Conservation (phyloP, 2,888 invertebrate genomes). For the Eristalis intricaria region DNA sequence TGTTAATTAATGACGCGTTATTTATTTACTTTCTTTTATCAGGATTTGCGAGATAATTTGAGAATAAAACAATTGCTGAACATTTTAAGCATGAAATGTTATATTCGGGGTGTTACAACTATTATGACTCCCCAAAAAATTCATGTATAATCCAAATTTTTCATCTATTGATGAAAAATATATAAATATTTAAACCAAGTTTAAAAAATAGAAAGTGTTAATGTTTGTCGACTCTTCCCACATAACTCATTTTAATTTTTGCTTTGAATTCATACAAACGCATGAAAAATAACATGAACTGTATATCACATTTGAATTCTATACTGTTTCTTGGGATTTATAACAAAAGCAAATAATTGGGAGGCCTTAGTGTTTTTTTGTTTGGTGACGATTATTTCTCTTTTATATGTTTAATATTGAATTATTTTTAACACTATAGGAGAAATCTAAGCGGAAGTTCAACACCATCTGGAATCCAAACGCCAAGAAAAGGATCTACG, state of each 20-base stretch:
- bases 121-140: no score
- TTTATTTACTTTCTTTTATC: no score
- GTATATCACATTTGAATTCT: background rate
- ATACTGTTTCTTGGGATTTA: background rate
- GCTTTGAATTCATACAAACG: constrained; percentile 15
- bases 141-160: no score
- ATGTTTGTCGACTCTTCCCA: background rate
- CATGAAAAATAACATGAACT: constrained; percentile 24
- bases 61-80: no score
- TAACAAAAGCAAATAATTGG: constrained; percentile 65
- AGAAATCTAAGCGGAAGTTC: constrained; percentile 81
- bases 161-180: no score
- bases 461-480: constrained; percentile 81
- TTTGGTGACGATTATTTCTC: constrained; percentile 1
- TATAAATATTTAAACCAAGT: no score
- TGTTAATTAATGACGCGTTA: background rate
- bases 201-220: no score
- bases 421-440: constrained; percentile 72
- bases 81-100: no score
- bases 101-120: no score
- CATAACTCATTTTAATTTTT: background rate
- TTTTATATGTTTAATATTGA: constrained; percentile 11
- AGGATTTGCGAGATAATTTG: no score
- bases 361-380: constrained; percentile 21
- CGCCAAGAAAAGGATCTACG: constrained; percentile 80